Evolutionary conservation across 1,140 invertebrate species (phyloP).

Genomic region (Drosophila lini): DNA sequence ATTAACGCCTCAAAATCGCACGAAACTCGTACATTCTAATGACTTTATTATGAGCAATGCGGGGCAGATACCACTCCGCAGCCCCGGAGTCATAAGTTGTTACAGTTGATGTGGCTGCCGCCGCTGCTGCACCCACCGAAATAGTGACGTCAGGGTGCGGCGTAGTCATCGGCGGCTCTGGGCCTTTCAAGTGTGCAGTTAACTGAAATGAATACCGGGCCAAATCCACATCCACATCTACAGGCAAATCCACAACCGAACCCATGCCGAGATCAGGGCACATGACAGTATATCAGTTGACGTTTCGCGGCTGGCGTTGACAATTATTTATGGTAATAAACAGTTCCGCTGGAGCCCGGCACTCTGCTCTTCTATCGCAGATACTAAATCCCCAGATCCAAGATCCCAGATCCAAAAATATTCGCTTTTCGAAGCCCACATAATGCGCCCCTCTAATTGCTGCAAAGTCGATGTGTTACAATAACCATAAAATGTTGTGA

Average conservation of each 20-base stretch:
- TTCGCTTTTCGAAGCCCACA: slow-evolving; percentile 40
- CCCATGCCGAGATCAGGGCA: slow-evolving; percentile 50
- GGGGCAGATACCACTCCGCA: slow-evolving; percentile 50
- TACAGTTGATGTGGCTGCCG: slow-evolving; percentile 44
- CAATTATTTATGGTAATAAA: slow-evolving; percentile 83
- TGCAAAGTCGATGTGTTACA: slow-evolving; percentile 59
- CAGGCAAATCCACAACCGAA: slow-evolving; percentile 17
- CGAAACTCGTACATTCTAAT: slow-evolving; percentile 73
- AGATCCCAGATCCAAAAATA: slow-evolving; percentile 10
- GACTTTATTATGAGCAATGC: slow-evolving; percentile 81
- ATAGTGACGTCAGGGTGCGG: slow-evolving; percentile 78
- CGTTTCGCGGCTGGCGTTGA: slow-evolving; percentile 70
- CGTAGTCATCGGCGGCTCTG: slow-evolving; percentile 63
- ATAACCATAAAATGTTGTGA: slow-evolving; percentile 60
- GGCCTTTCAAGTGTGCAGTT: slow-evolving; percentile 77
- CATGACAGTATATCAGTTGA: slow-evolving; percentile 77
- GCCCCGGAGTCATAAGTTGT: slow-evolving; percentile 35
- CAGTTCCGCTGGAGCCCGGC: slow-evolving; percentile 61
- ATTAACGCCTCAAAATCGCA: slow-evolving; percentile 67
- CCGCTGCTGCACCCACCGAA: slow-evolving; percentile 63
- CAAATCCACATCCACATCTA: slow-evolving; percentile 18
- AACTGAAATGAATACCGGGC: slow-evolving; percentile 74
- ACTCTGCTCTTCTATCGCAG: slow-evolving; percentile 37
- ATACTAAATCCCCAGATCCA: slow-evolving; percentile 45
- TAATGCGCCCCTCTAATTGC: slow-evolving; percentile 73